Percentiles rank a stretch among this genome's conserved stretches.
phyloP scores from a whole-genome alignment of 2,888 invertebrate genomes.

The Epinotia brunnichana region DNA sequence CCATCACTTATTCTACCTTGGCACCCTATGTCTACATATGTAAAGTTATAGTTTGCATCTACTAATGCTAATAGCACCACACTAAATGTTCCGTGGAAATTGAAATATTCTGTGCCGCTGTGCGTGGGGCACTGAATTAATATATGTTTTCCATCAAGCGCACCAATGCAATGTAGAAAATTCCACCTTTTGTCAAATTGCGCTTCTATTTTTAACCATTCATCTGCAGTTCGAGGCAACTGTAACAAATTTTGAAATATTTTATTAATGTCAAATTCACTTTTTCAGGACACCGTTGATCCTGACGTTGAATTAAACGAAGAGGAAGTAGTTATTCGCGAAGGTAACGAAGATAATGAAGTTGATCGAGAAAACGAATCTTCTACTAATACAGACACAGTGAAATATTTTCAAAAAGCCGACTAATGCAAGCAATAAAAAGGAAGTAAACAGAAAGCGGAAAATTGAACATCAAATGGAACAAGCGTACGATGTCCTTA shows the following conservation, averaged over 20 bases:
- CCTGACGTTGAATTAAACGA: constrained; percentile 32
- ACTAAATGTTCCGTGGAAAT: constrained; percentile 46
- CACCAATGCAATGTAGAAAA: constrained; percentile 43
- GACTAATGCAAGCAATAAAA: constrained; percentile 27
- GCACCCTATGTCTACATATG: constrained; percentile 48
- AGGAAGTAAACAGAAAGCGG: constrained; percentile 32
- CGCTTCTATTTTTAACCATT: constrained; percentile 39
- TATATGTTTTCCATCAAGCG: constrained; percentile 48
- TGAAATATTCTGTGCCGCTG: constrained; percentile 44
- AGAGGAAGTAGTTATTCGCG: constrained; percentile 27
- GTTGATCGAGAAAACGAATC: constrained; percentile 29
- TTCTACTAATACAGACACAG: constrained; percentile 30
- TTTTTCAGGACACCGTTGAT: constrained; percentile 22
- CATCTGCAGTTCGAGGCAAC: constrained; percentile 36
- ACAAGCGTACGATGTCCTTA: constrained; percentile 34
- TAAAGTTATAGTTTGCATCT: constrained; percentile 46
- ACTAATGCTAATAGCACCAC: constrained; percentile 49
- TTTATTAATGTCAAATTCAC: constrained; percentile 22
- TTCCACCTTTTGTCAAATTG: constrained; percentile 27
- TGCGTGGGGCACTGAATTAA: constrained; percentile 42
- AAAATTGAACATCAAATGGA: constrained; percentile 38
- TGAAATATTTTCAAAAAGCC: constrained; percentile 35
- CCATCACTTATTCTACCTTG: constrained; percentile 52
- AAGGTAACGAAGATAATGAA: constrained; percentile 25
- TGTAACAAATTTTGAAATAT: constrained; percentile 19